Conservation (phyloP, 1,140 invertebrate genomes). For the Sesamia nonagrioides region DNA sequence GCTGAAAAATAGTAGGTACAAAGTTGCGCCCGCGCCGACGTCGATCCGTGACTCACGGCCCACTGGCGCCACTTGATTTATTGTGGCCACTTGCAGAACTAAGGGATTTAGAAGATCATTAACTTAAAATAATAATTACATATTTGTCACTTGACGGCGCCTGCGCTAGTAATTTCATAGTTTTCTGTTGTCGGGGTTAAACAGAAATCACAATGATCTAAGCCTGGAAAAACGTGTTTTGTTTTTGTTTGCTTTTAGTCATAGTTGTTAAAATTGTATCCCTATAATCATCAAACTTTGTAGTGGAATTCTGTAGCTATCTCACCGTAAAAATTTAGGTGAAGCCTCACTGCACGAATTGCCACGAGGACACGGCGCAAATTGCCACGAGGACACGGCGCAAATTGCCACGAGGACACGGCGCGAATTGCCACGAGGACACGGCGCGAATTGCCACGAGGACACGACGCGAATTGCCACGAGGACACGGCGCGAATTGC, state of each 20-base stretch:
- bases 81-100: constrained; percentile 62
- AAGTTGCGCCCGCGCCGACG: constrained; percentile 54
- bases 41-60: constrained; percentile 67
- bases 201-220: neutral
- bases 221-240: neutral
- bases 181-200: neutral
- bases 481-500: too few relatives aligned
- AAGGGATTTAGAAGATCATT: constrained; percentile 61
- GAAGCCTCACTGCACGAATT: too few relatives aligned
- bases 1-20: constrained; percentile 65
- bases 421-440: too few relatives aligned
- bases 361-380: too few relatives aligned
- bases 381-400: too few relatives aligned
- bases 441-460: too few relatives aligned
- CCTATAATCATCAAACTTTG: too few relatives aligned
- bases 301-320: too few relatives aligned
- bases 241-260: neutral
- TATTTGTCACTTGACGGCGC: constrained; percentile 38
- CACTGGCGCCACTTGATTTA: constrained; percentile 78
- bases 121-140: constrained; percentile 43
- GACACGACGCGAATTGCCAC: too few relatives aligned
- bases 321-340: too few relatives aligned
- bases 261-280: neutral
- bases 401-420: too few relatives aligned
- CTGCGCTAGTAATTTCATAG: neutral